These are phyloP conservation scores for Bombus impatiens DNA, from an alignment of 1,140 invertebrate species.

Conservation along the genomic window DNA sequence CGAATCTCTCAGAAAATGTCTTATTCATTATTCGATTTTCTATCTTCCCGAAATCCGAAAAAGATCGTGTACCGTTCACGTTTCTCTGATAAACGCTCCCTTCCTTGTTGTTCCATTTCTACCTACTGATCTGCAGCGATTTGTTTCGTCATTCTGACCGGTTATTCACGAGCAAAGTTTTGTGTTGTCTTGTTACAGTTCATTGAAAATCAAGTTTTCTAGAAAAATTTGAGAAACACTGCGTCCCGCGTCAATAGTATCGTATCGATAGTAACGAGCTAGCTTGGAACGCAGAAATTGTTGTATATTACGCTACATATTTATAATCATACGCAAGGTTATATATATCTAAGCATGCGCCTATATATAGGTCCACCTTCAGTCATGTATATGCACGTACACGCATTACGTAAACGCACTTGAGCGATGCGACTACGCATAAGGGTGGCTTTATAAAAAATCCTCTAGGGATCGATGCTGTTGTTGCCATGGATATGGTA, in stretches of 20 bases:
- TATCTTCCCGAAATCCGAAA: not conserved
- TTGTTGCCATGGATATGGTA: slow-evolving; percentile 66
- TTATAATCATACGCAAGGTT: slow-evolving; percentile 63
- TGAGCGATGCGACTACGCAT: slow-evolving; percentile 66
- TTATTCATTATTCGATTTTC: slow-evolving; percentile 1
- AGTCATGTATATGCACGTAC: slow-evolving; percentile 61
- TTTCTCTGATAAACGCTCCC: not conserved
- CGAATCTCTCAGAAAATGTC: slow-evolving; percentile 8
- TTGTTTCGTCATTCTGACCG: not conserved
- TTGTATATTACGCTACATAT: slow-evolving; percentile 59
- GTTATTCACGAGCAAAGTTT: not conserved
- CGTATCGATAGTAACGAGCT: slow-evolving; percentile 58
- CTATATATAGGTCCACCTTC: slow-evolving; percentile 50
- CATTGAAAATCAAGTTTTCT: not conserved
- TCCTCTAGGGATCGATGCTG: slow-evolving; percentile 64
- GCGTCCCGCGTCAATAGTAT: slow-evolving; percentile 25
- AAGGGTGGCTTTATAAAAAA: slow-evolving; percentile 68
- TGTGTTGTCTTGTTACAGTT: no score
- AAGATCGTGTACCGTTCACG: not conserved
- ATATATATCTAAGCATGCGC: slow-evolving; percentile 44
- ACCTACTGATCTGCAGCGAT: not conserved
- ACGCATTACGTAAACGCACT: slow-evolving; percentile 68
- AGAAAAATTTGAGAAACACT: slow-evolving; percentile 54
- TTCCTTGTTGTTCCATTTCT: not conserved
- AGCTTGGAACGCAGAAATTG: slow-evolving; percentile 56